These are phyloP conservation scores for Euphydryas editha DNA, from an alignment of 2,888 invertebrate species.

Conservation along the genomic window DNA sequence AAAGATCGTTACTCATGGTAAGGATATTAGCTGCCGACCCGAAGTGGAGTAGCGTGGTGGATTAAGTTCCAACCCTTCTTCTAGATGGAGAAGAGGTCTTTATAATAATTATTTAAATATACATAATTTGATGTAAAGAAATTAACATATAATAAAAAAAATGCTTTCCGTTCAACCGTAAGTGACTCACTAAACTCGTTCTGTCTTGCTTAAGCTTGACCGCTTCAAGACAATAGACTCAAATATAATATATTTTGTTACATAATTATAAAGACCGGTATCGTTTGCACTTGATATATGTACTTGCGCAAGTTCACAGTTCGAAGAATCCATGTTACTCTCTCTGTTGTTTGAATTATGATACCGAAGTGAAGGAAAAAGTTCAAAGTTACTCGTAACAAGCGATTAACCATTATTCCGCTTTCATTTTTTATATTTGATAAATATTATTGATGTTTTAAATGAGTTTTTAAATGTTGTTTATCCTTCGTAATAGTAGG, in stretches of 20 bases:
- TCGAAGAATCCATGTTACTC: constrained; percentile 13
- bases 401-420: neutral
- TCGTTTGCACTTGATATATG: neutral
- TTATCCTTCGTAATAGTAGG: no score
- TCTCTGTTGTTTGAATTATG: neutral
- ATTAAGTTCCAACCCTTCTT: no score
- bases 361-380: neutral
- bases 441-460: no score
- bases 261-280: constrained; percentile 1
- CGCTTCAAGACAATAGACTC: constrained; percentile 4
- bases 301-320: constrained; percentile 11
- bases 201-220: constrained; percentile 4
- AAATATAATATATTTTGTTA: neutral
- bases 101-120: no score
- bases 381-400: neutral
- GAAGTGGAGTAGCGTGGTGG: no score
- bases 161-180: neutral
- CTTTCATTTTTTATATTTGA: neutral
- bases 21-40: no score
- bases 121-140: no score
- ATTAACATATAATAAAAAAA: no score
- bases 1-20: no score
- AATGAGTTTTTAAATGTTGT: no score
- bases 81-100: no score
- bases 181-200: neutral